These are phyloP conservation scores for Nothoprocta perdicaria DNA, from an alignment of 2,113 vertebrate species.

Conservation along the genomic window DNA sequence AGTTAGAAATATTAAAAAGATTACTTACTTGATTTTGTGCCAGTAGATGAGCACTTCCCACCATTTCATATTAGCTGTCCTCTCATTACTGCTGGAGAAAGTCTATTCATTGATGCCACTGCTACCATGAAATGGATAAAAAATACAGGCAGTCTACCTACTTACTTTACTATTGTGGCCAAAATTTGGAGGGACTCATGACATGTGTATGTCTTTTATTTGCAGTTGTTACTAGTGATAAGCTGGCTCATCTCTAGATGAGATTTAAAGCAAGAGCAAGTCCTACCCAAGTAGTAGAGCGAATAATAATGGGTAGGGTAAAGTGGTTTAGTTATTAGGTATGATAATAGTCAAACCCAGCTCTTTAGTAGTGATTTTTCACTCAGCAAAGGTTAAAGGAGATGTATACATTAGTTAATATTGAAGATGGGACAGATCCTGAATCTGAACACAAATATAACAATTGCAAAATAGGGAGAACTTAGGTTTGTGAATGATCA, in stretches of 20 bases:
- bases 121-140: not conserved
- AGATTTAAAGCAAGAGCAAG: constrained; percentile 13
- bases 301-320: not conserved
- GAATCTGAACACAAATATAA: not conserved
- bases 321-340: constrained; percentile 4
- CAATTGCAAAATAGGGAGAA: not conserved
- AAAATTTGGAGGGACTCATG: not conserved
- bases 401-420: not conserved
- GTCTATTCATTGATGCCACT: not conserved
- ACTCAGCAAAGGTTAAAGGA: not conserved
- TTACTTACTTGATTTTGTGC: not conserved
- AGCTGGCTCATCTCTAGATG: constrained; percentile 29
- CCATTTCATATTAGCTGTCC: not conserved
- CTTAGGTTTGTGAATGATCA: not conserved
- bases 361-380: not conserved
- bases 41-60: not conserved
- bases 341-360: not conserved
- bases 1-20: not conserved
- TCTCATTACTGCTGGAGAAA: not conserved
- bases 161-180: not conserved
- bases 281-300: not conserved
- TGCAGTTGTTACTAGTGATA: constrained; percentile 2
- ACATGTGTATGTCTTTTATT: not conserved
- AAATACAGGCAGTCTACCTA: not conserved
- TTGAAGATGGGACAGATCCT: not conserved